phyloP scores from a whole-genome alignment of 2,113 vertebrate genomes.

The Motacilla tschutschensis region DNA sequence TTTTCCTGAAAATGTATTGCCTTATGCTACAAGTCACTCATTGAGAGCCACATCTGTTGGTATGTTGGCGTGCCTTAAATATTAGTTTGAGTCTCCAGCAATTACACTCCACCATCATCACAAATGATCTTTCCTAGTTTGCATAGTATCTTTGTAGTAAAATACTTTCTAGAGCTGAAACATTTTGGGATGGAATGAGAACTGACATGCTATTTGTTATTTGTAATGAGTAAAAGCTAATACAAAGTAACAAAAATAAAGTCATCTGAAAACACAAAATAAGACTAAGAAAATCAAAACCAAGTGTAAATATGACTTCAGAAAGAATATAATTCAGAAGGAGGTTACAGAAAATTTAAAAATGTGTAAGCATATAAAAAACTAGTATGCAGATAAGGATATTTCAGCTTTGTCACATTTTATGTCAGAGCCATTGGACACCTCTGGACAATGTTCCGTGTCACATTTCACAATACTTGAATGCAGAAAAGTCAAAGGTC shows the following conservation, averaged over 20 bases:
- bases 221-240: not conserved
- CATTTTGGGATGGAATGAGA: not conserved
- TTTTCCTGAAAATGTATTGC: conserved; percentile 2
- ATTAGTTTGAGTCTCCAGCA: conserved; percentile 12
- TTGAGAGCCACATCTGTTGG: conserved; percentile 16
- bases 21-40: conserved; percentile 18
- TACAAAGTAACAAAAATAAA: not conserved
- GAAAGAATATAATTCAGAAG: not conserved
- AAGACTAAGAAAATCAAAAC: not conserved
- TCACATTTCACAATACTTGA: not conserved
- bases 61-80: not conserved
- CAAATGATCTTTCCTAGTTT: conserved; percentile 3
- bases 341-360: not conserved
- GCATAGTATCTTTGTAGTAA: not conserved
- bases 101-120: not conserved
- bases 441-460: not conserved
- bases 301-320: not conserved
- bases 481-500: not conserved
- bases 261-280: not conserved
- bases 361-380: not conserved
- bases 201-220: not conserved
- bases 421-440: not conserved
- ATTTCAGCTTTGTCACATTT: not conserved
- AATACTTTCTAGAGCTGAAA: not conserved
- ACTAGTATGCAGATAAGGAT: not conserved